These are phyloP conservation scores for Euwallacea similis DNA, from an alignment of 1,140 invertebrate genomes.

Conservation along the genomic window DNA sequence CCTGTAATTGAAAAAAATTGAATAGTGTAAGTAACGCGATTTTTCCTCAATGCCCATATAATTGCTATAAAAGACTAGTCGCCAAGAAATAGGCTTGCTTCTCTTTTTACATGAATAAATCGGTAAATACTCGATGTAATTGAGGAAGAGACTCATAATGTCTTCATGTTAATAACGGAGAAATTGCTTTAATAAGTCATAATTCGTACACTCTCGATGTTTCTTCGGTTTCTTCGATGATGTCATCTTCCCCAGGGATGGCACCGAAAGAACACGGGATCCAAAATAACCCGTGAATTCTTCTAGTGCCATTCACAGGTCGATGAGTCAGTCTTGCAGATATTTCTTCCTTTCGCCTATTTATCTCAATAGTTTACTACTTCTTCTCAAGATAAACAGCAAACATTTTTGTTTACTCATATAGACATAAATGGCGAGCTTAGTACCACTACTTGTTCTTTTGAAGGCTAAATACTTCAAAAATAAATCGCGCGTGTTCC, in stretches of 20 bases:
- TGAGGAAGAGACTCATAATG: not conserved
- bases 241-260: conserved; percentile 48
- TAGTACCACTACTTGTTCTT: too few species aligned
- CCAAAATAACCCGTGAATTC: conserved; percentile 53
- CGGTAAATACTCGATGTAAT: not conserved
- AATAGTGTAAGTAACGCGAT: not conserved
- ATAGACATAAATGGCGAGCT: too few species aligned
- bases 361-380: not conserved
- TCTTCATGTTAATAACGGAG: not conserved
- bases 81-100: not conserved
- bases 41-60: not conserved
- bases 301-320: conserved; percentile 55
- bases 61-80: not conserved
- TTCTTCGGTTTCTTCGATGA: conserved; percentile 5
- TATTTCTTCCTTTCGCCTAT: not conserved
- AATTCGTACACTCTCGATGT: too few species aligned
- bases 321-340: conserved; percentile 29
- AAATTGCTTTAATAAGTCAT: not conserved
- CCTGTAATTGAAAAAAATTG: too few species aligned
- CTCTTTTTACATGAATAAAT: not conserved
- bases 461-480: too few species aligned
- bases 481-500: too few species aligned
- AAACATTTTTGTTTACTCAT: too few species aligned
- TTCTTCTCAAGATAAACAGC: not conserved
- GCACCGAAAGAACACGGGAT: conserved; percentile 54